Base-by-base conservation (phyloP, 2,888 invertebrate species). In the Drosophila limbata region DNA sequence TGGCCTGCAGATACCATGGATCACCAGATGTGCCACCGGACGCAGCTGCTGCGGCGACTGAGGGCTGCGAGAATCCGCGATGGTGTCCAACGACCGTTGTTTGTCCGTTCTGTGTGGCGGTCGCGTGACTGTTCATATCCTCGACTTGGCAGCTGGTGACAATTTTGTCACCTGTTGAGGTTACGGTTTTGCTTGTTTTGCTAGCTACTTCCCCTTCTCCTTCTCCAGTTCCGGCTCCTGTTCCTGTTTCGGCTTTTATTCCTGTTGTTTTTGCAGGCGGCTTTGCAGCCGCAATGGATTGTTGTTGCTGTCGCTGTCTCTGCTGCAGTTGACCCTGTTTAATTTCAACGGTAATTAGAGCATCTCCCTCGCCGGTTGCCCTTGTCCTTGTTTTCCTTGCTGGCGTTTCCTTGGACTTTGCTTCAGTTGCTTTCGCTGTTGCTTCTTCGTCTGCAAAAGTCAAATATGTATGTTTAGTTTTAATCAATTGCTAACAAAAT, bases 81-180 rank as follows among this genome's bases (percentile, higher is more conserved):
- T 93, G 93, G 91, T 93, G 93, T 76, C 93, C 92, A 68, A 92
- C 92, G 73, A 92, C 91, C 63, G 92, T 91, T 82, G 92, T 91
- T 89, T 93, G 92, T 79, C 92, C 92, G 86, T 91, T 92, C 53
- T 89, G 81, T 90, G 92, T 74, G 91, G 91, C 92, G 69, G 93
- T 92, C 69, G 91, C 92, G 91, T 93, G 92, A 88, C 92, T 93
- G 83, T 93, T 93, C 93, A 93, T 93, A 88, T 91, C 92, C 90
- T 78, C 67, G 63, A 70, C 62, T 52, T 63, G 70, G 68, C 75
- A 66, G 42, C 70, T 75, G 77, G 48, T 56, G 57, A 62, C 75
- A 42, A 40, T 59, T 25, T 28, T 61, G 64, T 64, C 74, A 73
- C 74, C 75, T 56, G 59, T 53, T 77, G 62, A 31, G 39, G 31